Evolutionary conservation across 2,113 vertebrate species (phyloP).

Genomic region (Odocoileus hemionus): DNA sequence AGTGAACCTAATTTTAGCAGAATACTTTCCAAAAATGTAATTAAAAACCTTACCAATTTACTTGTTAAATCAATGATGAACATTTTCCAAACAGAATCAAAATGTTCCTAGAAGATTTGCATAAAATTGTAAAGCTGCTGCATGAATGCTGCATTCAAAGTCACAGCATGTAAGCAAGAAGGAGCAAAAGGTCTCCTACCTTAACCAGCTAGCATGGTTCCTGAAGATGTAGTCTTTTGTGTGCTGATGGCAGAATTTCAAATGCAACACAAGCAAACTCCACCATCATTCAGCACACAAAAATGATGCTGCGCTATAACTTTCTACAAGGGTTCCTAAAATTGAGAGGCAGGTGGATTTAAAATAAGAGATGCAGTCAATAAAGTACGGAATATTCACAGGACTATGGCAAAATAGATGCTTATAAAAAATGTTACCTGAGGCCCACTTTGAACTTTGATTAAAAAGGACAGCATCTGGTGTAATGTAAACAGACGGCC

Average conservation of each 20-base stretch:
- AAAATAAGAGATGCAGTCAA: background rate
- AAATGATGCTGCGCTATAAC: background rate
- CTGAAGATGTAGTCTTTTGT: background rate
- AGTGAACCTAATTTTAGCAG: background rate
- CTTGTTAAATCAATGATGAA: slow-evolving; percentile 18
- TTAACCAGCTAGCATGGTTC: background rate
- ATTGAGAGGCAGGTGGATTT: background rate
- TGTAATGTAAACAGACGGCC: background rate
- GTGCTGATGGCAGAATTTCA: background rate
- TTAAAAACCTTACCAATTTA: slow-evolving; percentile 15
- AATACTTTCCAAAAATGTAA: background rate
- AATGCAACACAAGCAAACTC: background rate
- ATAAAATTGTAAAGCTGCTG: background rate
- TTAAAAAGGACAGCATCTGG: background rate
- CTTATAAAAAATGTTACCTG: background rate
- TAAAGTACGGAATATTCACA: background rate
- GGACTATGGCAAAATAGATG: background rate
- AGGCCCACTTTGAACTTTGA: background rate
- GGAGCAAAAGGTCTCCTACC: background rate
- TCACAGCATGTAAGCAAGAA: background rate
- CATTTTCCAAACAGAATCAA: background rate
- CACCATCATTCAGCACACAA: background rate
- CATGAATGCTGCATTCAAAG: background rate
- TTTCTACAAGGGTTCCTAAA: background rate
- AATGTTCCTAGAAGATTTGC: background rate